These are phyloP conservation scores for Sisyra terminalis DNA, from an alignment of 2,888 invertebrate species.

Conservation along the genomic window DNA sequence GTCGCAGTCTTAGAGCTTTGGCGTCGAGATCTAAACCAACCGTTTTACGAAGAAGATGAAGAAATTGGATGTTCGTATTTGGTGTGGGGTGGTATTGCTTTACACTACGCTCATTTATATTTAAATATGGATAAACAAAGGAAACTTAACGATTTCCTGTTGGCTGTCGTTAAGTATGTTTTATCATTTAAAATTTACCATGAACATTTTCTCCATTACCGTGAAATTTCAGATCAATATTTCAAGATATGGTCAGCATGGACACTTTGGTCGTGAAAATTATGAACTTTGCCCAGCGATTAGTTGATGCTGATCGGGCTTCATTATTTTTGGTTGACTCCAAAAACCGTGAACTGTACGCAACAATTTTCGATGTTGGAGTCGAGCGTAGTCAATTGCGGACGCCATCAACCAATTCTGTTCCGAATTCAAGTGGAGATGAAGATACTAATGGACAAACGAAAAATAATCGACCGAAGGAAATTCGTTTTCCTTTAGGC, in stretches of 20 bases:
- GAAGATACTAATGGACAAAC: slow-evolving; percentile 13
- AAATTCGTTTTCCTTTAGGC: slow-evolving; percentile 53
- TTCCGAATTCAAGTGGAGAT: slow-evolving; percentile 11
- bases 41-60: slow-evolving; percentile 50
- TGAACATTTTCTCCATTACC: too few relatives aligned
- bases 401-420: neutral
- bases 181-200: too few relatives aligned
- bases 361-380: slow-evolving; percentile 63
- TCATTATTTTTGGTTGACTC: slow-evolving; percentile 67
- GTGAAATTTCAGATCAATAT: slow-evolving; percentile 49
- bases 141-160: slow-evolving; percentile 56
- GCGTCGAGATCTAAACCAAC: slow-evolving; percentile 26
- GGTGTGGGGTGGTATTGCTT: slow-evolving; percentile 51
- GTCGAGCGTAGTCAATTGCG: slow-evolving; percentile 16
- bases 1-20: slow-evolving; percentile 53
- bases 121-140: slow-evolving; percentile 51
- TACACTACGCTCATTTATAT: slow-evolving; percentile 53
- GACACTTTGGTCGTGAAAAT: slow-evolving; percentile 68
- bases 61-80: slow-evolving; percentile 47
- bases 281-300: slow-evolving; percentile 64
- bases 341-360: slow-evolving; percentile 56
- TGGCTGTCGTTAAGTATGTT: slow-evolving; percentile 65
- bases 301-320: slow-evolving; percentile 71
- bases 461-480: slow-evolving; percentile 27
- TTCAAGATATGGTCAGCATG: slow-evolving; percentile 76